Conservation (phyloP, 2,888 invertebrate genomes). For the Noctua pronuba region DNA sequence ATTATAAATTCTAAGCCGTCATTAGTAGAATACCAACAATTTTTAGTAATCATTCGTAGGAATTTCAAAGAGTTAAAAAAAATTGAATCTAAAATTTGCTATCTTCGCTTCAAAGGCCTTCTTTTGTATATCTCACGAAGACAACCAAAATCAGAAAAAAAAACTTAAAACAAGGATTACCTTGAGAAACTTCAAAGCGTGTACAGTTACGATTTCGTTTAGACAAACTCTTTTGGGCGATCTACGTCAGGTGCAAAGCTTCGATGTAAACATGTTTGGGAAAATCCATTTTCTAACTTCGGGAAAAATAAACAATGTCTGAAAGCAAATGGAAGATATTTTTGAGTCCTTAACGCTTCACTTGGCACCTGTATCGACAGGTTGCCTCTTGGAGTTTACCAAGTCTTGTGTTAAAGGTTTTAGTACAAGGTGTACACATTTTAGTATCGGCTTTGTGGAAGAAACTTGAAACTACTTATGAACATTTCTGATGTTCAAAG, state of each 20-base stretch:
- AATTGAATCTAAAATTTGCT: not conserved
- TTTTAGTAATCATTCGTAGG: not conserved
- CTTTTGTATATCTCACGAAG: not conserved
- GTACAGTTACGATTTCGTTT: constrained; percentile 54
- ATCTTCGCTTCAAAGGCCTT: constrained; percentile 9
- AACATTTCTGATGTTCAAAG: constrained; percentile 24
- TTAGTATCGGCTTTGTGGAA: constrained; percentile 19
- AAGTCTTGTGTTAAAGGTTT: constrained; percentile 38
- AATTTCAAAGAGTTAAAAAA: not conserved
- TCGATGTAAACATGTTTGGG: constrained; percentile 64
- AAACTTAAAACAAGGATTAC: constrained; percentile 39
- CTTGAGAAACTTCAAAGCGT: constrained; percentile 56
- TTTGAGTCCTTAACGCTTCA: constrained; percentile 55
- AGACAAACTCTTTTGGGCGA: constrained; percentile 51
- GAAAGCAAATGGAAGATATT: constrained; percentile 60
- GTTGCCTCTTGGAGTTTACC: constrained; percentile 22
- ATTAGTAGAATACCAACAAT: not conserved
- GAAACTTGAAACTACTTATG: constrained; percentile 25
- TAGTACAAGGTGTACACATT: constrained; percentile 33
- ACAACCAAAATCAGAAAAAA: constrained; percentile 26
- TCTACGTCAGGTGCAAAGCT: constrained; percentile 65
- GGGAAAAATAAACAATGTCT: constrained; percentile 59
- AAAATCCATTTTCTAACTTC: constrained; percentile 61
- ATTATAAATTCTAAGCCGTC: not conserved
- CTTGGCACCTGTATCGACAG: constrained; percentile 57